Evolutionary conservation across 2,797 vertebrate species (phyloP).

Genomic region (Propithecus perrieri): DNA sequence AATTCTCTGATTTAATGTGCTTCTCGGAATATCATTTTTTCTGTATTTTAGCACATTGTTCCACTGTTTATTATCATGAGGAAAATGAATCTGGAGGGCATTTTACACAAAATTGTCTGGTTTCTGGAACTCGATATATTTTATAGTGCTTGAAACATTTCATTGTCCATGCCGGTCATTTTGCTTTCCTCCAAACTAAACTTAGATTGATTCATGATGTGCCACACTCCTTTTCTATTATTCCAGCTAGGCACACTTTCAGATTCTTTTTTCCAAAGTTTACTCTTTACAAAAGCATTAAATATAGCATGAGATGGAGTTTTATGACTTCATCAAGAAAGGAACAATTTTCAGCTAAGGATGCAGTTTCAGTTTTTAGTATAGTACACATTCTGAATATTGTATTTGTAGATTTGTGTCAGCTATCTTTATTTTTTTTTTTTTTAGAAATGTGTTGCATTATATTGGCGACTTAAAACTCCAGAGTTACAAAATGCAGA

Average conservation of each 20-base stretch:
- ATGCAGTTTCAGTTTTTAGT: conserved; percentile 44
- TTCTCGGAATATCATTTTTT: conserved; percentile 59
- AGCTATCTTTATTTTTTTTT: not conserved
- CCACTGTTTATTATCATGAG: conserved; percentile 49
- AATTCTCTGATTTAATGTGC: conserved; percentile 63
- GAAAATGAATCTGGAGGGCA: conserved; percentile 52
- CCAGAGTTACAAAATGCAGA: not conserved
- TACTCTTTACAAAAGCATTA: conserved; percentile 63
- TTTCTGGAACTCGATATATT: conserved; percentile 69
- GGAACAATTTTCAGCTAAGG: conserved; percentile 22
- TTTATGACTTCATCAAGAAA: conserved; percentile 46
- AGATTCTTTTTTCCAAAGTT: conserved; percentile 58
- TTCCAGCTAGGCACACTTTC: conserved; percentile 42
- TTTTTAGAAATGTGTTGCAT: conserved; percentile 2
- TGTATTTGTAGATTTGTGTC: not conserved
- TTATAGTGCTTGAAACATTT: conserved; percentile 68
- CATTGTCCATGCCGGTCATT: conserved; percentile 65
- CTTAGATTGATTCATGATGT: conserved; percentile 70
- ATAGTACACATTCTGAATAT: conserved; percentile 6
- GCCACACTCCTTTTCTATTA: conserved; percentile 45
- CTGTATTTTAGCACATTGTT: conserved; percentile 43
- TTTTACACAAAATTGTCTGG: conserved; percentile 62
- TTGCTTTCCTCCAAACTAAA: conserved; percentile 69
- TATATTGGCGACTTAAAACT: not conserved
- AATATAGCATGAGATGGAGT: conserved; percentile 35